These are phyloP conservation scores for Drosophila melanica DNA, from an alignment of 1,140 invertebrate species.

Conservation along the genomic window DNA sequence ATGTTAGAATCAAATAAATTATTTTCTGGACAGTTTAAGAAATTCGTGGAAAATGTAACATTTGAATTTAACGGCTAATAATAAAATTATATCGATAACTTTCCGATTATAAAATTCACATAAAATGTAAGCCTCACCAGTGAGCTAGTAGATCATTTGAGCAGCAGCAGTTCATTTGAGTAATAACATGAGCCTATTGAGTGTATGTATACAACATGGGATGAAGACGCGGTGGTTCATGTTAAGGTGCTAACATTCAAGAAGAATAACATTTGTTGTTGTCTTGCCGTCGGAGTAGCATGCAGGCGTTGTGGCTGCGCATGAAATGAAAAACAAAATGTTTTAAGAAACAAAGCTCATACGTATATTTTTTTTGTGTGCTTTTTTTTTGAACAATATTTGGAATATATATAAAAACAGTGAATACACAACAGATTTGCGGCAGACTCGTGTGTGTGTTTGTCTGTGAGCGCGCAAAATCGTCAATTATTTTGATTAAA, in stretches of 20 bases:
- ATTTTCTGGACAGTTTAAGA: too few relatives aligned
- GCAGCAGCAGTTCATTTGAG: conserved; percentile 31
- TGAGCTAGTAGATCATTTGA: not conserved
- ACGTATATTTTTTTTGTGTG: not conserved
- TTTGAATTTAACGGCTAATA: conserved; percentile 1
- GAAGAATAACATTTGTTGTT: conserved; percentile 53
- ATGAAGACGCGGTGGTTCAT: conserved; percentile 19
- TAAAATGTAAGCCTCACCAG: not conserved
- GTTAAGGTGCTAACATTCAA: conserved; percentile 16
- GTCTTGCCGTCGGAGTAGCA: conserved; percentile 39
- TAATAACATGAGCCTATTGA: conserved; percentile 18
- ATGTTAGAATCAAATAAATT: not conserved
- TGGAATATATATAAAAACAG: conserved; percentile 9
- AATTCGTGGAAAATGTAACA: not conserved
- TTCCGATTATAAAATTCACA: not conserved
- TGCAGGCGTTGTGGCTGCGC: conserved; percentile 23
- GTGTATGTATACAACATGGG: conserved; percentile 20
- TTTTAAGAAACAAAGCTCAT: conserved; percentile 31
- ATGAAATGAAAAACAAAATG: conserved; percentile 34
- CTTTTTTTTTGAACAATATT: not conserved
- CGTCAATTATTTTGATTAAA: conserved; percentile 32
- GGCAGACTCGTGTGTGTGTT: conserved; percentile 7
- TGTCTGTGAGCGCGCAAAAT: conserved; percentile 34
- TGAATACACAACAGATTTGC: conserved; percentile 13
- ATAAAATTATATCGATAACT: conserved; percentile 14